Percentiles rank a stretch among this genome's conserved stretches.
These are phyloP conservation scores for Myripristis murdjan DNA, from an alignment of 2,797 vertebrate species.

Conservation along the genomic window DNA sequence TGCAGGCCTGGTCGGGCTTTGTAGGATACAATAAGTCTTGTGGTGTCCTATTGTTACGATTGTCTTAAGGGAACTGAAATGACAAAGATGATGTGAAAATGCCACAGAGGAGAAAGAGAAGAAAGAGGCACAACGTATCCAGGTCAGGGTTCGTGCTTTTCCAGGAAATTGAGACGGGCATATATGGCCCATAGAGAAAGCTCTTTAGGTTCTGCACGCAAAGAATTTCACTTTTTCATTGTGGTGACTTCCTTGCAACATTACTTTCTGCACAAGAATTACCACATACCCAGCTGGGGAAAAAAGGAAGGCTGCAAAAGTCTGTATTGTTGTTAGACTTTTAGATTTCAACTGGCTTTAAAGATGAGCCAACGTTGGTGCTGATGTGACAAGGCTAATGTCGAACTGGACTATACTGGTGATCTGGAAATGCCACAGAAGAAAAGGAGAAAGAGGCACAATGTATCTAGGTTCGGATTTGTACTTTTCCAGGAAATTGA, in stretches of 20 bases:
- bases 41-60: constrained; percentile 19
- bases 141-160: constrained; percentile 35
- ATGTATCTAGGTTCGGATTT: constrained; percentile 32
- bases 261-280: too few relatives aligned
- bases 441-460: constrained; percentile 37
- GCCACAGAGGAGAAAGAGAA: constrained; percentile 51
- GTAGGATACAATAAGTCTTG: not conserved
- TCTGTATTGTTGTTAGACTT: too few relatives aligned
- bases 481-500: constrained; percentile 32
- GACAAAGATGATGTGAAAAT: constrained; percentile 69
- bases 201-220: not conserved
- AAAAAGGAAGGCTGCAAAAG: too few relatives aligned
- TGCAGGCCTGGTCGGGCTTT: constrained; percentile 32
- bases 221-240: not conserved
- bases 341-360: too few relatives aligned
- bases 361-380: too few relatives aligned
- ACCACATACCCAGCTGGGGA: too few relatives aligned
- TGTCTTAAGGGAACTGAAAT: constrained; percentile 35
- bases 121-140: constrained; percentile 29
- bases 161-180: constrained; percentile 18
- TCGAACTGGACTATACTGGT: too few relatives aligned
- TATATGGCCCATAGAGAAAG: constrained; percentile 19
- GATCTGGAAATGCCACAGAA: constrained; percentile 18
- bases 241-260: too few relatives aligned
- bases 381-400: too few relatives aligned